Percentiles rank a stretch among this genome's conserved stretches.
Evolutionary conservation across 2,113 vertebrate genomes (phyloP).

Genomic region (Clarias magur): DNA sequence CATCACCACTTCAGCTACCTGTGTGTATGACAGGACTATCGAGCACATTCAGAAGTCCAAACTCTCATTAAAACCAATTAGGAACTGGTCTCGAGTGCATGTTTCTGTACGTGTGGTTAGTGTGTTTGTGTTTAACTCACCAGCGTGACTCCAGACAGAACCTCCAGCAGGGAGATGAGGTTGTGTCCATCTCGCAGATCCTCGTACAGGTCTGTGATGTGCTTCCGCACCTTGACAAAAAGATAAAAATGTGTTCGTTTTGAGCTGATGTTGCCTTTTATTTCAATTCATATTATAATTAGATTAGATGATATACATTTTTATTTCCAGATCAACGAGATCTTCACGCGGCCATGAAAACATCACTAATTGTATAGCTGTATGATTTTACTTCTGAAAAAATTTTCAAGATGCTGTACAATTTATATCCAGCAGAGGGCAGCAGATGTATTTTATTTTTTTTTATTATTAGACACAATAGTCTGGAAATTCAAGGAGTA

Average conservation of each 20-base stretch:
- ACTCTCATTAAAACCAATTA: neutral
- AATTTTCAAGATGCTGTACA: neutral
- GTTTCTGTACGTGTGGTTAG: neutral
- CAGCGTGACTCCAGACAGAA: constrained; percentile 94
- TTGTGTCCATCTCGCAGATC: constrained; percentile 97
- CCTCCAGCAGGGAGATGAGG: constrained; percentile 92
- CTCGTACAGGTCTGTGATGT: constrained; percentile 91
- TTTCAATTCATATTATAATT: neutral
- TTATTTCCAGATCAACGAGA: neutral
- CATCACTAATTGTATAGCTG: neutral
- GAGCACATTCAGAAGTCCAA: neutral
- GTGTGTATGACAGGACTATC: neutral
- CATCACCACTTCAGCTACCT: neutral
- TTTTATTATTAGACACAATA: neutral
- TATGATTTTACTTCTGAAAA: neutral
- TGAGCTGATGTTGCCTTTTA: no score
- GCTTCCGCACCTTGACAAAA: constrained; percentile 86
- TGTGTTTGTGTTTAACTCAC: constrained; percentile 67
- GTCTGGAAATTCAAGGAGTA: neutral
- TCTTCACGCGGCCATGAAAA: neutral
- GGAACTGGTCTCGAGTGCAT: neutral
- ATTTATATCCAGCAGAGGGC: constrained; percentile 52
- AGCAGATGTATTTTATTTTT: neutral
- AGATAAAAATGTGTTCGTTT: neutral
- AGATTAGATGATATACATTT: neutral